A percentile compares a stretch with the other conserved stretches of the same genome.
phyloP scores from a whole-genome alignment of 2,113 vertebrate genomes.

The Hyaena hyaena region DNA sequence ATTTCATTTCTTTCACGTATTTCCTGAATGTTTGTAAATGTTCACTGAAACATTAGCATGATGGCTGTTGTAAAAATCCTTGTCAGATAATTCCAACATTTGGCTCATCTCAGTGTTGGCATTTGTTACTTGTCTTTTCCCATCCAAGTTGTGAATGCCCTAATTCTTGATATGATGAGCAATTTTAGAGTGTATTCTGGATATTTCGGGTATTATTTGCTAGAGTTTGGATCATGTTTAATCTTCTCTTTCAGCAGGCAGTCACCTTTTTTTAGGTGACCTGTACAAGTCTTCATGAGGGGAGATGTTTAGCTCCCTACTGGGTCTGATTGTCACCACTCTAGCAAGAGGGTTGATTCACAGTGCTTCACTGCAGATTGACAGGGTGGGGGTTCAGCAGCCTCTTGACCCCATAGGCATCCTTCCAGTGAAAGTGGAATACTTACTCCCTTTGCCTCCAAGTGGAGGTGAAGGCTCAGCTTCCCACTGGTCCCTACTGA shows the following conservation, averaged over 20 bases:
- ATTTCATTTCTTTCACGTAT: not conserved
- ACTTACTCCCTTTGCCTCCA: not conserved
- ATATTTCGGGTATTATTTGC: not conserved
- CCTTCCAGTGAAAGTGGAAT: not conserved
- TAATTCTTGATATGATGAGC: not conserved
- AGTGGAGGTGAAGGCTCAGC: not conserved
- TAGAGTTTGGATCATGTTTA: not conserved
- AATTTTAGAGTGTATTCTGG: not conserved
- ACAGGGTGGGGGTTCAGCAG: not conserved
- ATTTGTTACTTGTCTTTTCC: not conserved
- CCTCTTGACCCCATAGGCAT: not conserved
- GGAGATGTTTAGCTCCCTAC: not conserved
- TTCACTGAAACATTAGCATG: not conserved
- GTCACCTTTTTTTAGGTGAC: not conserved
- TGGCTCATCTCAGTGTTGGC: not conserved
- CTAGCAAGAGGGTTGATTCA: not conserved
- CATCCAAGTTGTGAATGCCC: not conserved
- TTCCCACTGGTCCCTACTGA: not conserved
- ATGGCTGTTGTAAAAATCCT: not conserved
- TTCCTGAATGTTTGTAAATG: not conserved
- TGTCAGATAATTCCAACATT: not conserved
- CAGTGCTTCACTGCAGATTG: not conserved
- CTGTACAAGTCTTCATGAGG: not conserved
- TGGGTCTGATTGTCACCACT: not conserved
- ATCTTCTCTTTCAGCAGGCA: not conserved